Conservation (phyloP, 2,797 vertebrate species). For the Scolopax bukidnonensis region DNA sequence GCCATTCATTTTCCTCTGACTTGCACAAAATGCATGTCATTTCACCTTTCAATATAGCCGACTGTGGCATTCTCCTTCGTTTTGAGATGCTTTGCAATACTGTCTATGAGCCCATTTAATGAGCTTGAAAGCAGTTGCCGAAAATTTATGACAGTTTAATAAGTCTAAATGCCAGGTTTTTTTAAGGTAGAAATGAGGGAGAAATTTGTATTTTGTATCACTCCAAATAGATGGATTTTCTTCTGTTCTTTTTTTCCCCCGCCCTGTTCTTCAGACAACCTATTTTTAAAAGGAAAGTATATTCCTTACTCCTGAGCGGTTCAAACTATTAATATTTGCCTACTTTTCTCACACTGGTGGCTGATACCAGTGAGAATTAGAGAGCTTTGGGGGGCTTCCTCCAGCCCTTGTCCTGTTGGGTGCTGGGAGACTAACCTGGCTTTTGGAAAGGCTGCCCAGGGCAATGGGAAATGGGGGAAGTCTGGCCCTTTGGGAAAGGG, state of each 20-base stretch:
- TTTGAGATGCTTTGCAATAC: conserved; percentile 59
- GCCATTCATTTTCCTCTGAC: conserved; percentile 68
- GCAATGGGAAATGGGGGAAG: neutral
- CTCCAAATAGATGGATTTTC: neutral
- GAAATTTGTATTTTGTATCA: neutral
- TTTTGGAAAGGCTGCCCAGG: neutral
- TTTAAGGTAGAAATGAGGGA: conserved; percentile 26
- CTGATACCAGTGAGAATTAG: neutral
- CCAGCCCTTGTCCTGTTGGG: neutral
- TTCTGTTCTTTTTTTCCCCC: neutral
- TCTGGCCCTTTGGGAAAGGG: neutral
- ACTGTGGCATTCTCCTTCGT: conserved; percentile 43
- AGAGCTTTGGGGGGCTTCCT: neutral
- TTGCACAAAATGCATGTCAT: conserved; percentile 65
- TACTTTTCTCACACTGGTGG: neutral
- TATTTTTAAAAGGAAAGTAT: neutral
- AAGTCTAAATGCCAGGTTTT: conserved; percentile 44
- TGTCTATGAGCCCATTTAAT: conserved; percentile 65
- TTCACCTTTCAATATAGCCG: conserved; percentile 50
- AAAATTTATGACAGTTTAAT: conserved; percentile 63
- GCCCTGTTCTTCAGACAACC: neutral
- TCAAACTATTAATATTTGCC: neutral
- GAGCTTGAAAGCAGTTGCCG: conserved; percentile 67
- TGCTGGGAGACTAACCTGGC: neutral
- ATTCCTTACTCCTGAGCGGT: neutral